Conservation (phyloP, 2,888 invertebrate genomes). For the Clunio marinus region DNA sequence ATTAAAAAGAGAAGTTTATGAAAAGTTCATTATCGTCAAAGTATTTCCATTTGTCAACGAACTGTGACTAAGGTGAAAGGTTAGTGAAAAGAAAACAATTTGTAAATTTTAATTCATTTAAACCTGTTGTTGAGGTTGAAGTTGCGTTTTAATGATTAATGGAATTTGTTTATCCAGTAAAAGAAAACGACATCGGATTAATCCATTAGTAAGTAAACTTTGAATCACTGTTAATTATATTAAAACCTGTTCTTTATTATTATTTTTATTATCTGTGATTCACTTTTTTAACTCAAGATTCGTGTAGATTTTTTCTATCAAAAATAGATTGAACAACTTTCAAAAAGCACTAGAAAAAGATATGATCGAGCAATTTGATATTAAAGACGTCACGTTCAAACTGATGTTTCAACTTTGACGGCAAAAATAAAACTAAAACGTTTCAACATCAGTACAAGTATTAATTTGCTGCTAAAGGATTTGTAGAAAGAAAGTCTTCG, state of each 20-base stretch:
- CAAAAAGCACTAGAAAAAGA: not conserved
- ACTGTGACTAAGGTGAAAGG: too few relatives aligned
- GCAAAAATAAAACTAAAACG: conserved; percentile 34
- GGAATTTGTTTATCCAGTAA: too few relatives aligned
- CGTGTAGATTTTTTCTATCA: not conserved
- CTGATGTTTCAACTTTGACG: conserved; percentile 35
- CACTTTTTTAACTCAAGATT: not conserved
- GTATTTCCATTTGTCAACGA: too few relatives aligned
- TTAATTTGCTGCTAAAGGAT: conserved; percentile 32
- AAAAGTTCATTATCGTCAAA: too few relatives aligned
- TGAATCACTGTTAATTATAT: too few relatives aligned
- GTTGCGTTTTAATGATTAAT: too few relatives aligned
- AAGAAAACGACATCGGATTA: too few relatives aligned
- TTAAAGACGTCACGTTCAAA: not conserved
- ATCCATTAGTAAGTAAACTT: not conserved
- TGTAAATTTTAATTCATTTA: too few relatives aligned
- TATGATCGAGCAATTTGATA: conserved; percentile 3
- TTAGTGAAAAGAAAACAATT: too few relatives aligned
- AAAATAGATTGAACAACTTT: conserved; percentile 10
- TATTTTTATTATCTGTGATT: not conserved
- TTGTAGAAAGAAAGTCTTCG: conserved; percentile 14
- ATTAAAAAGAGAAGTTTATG: too few relatives aligned
- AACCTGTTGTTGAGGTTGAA: too few relatives aligned
- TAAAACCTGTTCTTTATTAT: not conserved
- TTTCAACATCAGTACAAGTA: conserved; percentile 31